phyloP scores from a whole-genome alignment of 2,113 vertebrate genomes.

The Corythornis cristatus region DNA sequence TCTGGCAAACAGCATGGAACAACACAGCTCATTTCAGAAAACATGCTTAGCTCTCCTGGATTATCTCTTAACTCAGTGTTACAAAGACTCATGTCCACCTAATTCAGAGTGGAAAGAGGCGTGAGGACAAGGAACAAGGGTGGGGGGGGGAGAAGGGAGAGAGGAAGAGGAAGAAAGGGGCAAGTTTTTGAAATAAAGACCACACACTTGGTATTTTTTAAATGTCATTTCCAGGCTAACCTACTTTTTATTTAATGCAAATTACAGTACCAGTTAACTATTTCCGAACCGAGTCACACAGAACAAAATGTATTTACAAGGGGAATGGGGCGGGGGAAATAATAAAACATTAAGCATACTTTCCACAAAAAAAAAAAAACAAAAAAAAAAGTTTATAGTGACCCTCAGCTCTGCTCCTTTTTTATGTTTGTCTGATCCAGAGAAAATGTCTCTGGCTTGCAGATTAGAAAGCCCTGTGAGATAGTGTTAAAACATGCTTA shows the following conservation, averaged over 20 bases:
- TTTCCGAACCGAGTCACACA: conserved; percentile 96
- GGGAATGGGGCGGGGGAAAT: conserved; percentile 76
- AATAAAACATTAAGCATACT: conserved; percentile 97
- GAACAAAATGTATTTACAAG: conserved; percentile 97
- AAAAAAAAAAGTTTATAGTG: conserved; percentile 89
- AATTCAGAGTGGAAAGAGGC: conserved; percentile 20
- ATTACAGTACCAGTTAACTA: conserved; percentile 99
- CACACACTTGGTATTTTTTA: conserved; percentile 81
- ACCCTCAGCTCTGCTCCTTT: background rate
- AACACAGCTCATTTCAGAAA: conserved; percentile 56
- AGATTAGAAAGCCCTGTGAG: conserved; percentile 7
- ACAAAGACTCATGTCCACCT: conserved; percentile 68
- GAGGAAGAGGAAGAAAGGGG: conserved; percentile 14
- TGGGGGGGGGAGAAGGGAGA: background rate
- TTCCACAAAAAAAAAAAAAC: conserved; percentile 86
- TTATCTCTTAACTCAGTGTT: background rate
- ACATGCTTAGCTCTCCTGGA: conserved; percentile 52
- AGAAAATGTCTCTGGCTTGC: conserved; percentile 11
- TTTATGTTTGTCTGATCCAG: background rate
- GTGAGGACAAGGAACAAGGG: conserved; percentile 17
- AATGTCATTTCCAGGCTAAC: conserved; percentile 98
- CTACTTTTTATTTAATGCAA: conserved; percentile 99
- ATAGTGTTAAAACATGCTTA: conserved; percentile 40
- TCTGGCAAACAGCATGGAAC: conserved; percentile 46
- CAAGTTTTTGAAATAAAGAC: conserved; percentile 80